Conservation (phyloP, 2,888 invertebrate species). For the Dicyrtoma fusca region DNA sequence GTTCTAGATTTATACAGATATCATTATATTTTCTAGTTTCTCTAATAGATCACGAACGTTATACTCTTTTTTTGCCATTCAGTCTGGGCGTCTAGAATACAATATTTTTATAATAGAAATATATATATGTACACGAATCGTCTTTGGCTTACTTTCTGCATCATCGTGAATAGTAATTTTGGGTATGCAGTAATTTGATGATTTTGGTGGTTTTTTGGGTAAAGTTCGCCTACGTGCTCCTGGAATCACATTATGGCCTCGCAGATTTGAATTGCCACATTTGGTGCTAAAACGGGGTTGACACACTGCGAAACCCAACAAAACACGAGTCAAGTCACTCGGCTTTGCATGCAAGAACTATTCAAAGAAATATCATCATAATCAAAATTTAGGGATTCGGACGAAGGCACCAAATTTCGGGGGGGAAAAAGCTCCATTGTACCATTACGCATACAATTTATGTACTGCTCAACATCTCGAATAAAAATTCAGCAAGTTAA, state of each 20-base stretch:
- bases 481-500: too few species aligned
- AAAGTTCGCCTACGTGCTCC: constrained; percentile 56
- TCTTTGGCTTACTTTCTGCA: constrained; percentile 54
- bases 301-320: constrained; percentile 43
- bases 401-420: neutral
- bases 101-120: neutral
- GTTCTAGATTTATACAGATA: neutral
- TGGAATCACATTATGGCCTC: constrained; percentile 51
- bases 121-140: neutral
- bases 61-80: constrained; percentile 6
- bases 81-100: neutral
- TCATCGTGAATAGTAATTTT: constrained; percentile 57
- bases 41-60: neutral
- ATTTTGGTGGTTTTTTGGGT: constrained; percentile 56
- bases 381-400: constrained; percentile 8
- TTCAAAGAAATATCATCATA: constrained; percentile 23
- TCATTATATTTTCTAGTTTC: neutral
- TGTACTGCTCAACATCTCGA: too few species aligned
- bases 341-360: constrained; percentile 35
- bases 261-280: constrained; percentile 37
- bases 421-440: neutral
- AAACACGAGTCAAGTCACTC: constrained; percentile 36
- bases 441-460: too few species aligned
- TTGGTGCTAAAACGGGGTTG: constrained; percentile 54
- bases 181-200: constrained; percentile 53